These are phyloP conservation scores for Oopsacas minuta DNA, from an alignment of 37 sponge, comb jelly and placozoan genomes.

Conservation along the genomic window DNA sequence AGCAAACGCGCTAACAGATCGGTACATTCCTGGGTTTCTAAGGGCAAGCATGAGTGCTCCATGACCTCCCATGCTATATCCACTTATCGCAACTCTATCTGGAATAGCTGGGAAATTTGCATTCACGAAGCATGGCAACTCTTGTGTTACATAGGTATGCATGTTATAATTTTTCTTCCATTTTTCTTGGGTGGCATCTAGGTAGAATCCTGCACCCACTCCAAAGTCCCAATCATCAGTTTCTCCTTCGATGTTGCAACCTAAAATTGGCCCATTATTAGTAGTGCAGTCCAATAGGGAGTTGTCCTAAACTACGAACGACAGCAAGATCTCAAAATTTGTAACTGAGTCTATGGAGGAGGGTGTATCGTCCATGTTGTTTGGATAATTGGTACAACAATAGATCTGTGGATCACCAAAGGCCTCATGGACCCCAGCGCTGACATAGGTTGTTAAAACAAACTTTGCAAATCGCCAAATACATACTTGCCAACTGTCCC, in stretches of 20 bases:
- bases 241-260: conserved; percentile 91
- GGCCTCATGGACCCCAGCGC: no score
- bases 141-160: conserved; percentile 83
- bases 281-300: no score
- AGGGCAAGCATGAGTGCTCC: conserved; percentile 84
- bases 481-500: no score
- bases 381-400: no score
- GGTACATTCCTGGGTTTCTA: conserved; percentile 81
- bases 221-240: conserved; percentile 90
- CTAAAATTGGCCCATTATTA: no score
- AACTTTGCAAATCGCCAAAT: no score
- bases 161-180: conserved; percentile 97
- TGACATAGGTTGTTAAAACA: no score
- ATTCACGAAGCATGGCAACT: conserved; percentile 65
- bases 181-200: conserved; percentile 86
- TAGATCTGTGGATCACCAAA: no score
- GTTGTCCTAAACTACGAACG: no score
- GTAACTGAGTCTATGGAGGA: no score
- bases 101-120: conserved; percentile 61
- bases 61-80: conserved; percentile 99
- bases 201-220: conserved; percentile 90
- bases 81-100: conserved; percentile 52
- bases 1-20: conserved; percentile 80
- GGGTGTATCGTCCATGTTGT: no score
- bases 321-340: no score